A percentile compares a stretch with the other conserved stretches of the same genome.
These are phyloP conservation scores for Pteruthius melanotis DNA, from an alignment of 2,113 vertebrate genomes.

Conservation along the genomic window DNA sequence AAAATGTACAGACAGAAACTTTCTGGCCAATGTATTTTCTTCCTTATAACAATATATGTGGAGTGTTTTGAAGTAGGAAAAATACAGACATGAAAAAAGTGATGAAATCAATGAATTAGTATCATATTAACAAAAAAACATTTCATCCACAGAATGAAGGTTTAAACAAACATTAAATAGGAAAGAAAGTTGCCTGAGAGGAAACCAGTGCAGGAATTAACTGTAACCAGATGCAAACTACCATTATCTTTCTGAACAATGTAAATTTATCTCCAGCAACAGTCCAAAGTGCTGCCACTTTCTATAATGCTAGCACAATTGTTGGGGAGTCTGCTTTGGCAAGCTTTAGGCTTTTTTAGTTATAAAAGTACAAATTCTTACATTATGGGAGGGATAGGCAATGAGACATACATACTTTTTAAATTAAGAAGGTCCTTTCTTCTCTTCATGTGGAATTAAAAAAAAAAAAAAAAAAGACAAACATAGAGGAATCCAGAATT, in stretches of 20 bases:
- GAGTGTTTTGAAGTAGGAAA: background rate
- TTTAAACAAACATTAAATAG: conserved; percentile 30
- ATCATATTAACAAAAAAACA: background rate
- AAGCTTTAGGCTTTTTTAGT: background rate
- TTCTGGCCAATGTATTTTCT: background rate
- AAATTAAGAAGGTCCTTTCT: conserved; percentile 14
- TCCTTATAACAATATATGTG: background rate
- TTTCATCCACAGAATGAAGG: background rate
- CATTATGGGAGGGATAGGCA: background rate
- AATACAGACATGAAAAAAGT: background rate
- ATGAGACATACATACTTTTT: background rate
- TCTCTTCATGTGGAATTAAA: background rate
- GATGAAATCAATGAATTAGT: conserved; percentile 11
- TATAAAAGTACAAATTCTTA: background rate
- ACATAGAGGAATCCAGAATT: background rate
- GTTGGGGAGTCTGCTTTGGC: background rate
- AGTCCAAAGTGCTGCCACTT: background rate
- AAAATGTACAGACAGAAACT: background rate
- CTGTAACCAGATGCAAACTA: background rate
- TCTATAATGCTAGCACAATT: background rate
- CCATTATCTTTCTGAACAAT: conserved; percentile 7
- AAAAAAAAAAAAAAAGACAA: background rate
- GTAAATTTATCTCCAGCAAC: background rate
- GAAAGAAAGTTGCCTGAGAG: background rate
- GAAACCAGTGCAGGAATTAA: conserved; percentile 2